Evolutionary conservation across 1,140 invertebrate species (phyloP), one percentile per base, ranked within the genome.

Genomic region (Pseudomyrmex gracilis): DNA sequence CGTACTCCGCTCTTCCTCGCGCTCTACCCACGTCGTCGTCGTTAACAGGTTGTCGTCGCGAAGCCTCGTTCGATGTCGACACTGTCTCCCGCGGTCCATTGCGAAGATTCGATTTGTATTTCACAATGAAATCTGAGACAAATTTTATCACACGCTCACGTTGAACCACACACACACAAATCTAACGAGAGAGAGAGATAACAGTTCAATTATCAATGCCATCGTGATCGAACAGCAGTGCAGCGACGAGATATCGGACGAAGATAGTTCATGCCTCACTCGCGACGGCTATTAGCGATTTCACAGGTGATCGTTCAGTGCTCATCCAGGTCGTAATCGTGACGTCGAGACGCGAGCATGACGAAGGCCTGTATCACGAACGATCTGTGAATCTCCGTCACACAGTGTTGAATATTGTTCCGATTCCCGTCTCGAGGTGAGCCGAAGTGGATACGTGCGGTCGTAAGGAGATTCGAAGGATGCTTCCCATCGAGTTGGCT

Each of bases 31-130:
- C 45, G 34, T 34, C 34, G 64, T 76, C 83, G 80, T 89, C 80
- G 90, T 90, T 89, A 90, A 90, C 90, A 90, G 90, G 90, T 90
- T 90, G 90, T 85, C 83, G 88, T 83, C 82, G 74, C 71, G 15
- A 17, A 34, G 58, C 47, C 49, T 24, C 51, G 63, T 78, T 71
- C 70, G 85, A 84, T 47, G 70, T 47, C 63, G 61, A 13, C 24
- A 7, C 47, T 7, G 51, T 57, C 64, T 24, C 5, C 7, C 34
- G 17, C 13, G n/a, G 10, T 66, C 53, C 47, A 17, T 22, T 15
- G 12, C 15, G 73, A 76, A 13, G 61, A 76, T 66, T 53, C 4
- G 24, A 4, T 45, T 22, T n/a, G 24, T 24, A 13, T 8, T 49
- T 12, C 8, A 34, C 34, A 66, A 47, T 76, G 73, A 77, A 77